Percentiles rank a stretch among this genome's conserved stretches.
Conservation (phyloP, 2,888 invertebrate species). For the Eupsilia transversa region DNA sequence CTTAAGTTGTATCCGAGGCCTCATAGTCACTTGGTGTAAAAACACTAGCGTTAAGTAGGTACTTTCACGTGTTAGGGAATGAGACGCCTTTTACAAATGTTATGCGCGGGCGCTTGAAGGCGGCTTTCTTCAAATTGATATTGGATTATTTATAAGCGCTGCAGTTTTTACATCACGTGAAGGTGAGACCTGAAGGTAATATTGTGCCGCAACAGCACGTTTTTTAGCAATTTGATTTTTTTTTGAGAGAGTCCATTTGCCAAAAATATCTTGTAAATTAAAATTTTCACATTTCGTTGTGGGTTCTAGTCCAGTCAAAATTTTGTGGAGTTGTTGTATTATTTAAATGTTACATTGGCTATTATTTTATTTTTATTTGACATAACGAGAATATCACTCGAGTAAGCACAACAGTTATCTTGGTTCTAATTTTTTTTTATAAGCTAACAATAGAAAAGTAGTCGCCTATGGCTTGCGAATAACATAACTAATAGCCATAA, state of each 20-base stretch:
- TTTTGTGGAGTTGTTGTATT: conserved; percentile 80
- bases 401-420: conserved; percentile 81
- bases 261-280: conserved; percentile 79
- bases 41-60: conserved; percentile 65
- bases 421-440: conserved; percentile 86
- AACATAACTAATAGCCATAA: conserved; percentile 89
- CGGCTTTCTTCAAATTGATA: conserved; percentile 56
- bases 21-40: conserved; percentile 69
- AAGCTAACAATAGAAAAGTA: conserved; percentile 88
- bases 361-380: conserved; percentile 74
- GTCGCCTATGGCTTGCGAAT: conserved; percentile 89
- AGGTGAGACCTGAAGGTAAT: conserved; percentile 49
- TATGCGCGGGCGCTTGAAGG: conserved; percentile 69
- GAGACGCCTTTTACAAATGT: conserved; percentile 63
- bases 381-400: conserved; percentile 77
- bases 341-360: conserved; percentile 82
- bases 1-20: conserved; percentile 64
- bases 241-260: conserved; percentile 70
- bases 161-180: conserved; percentile 63
- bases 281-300: conserved; percentile 82
- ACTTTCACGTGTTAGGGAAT: conserved; percentile 63
- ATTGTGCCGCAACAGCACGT: conserved; percentile 54
- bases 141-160: conserved; percentile 53
- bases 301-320: conserved; percentile 90
- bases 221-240: conserved; percentile 57